Conservation (phyloP, 2,113 vertebrate genomes). For the Dromas ardeola region DNA sequence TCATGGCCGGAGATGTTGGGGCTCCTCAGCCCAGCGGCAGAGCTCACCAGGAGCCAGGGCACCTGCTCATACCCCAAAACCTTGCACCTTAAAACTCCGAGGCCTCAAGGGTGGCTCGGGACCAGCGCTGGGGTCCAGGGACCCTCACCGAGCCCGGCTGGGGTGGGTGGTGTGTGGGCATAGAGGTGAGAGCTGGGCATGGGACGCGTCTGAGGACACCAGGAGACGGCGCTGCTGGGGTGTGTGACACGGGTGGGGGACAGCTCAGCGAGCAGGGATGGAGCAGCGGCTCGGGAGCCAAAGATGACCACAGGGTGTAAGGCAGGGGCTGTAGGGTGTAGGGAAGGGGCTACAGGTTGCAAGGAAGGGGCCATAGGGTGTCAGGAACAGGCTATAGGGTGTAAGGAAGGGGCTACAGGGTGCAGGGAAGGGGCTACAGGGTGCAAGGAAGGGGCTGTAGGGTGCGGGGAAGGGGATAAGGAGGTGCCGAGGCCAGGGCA, state of each 20-base stretch:
- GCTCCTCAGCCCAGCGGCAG: no score
- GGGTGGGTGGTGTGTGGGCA: not conserved
- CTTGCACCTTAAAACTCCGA: not conserved
- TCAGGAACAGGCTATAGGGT: not conserved
- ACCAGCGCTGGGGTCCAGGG: not conserved
- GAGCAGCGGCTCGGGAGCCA: not conserved
- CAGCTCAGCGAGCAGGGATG: no score
- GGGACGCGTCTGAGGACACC: not conserved
- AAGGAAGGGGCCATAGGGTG: no score
- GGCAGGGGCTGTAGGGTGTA: no score
- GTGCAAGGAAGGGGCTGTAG: not conserved
- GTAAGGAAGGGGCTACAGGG: no score
- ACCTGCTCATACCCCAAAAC: not conserved
- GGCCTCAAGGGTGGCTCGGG: not conserved
- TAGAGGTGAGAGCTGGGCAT: no score
- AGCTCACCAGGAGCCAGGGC: not conserved
- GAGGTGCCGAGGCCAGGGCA: not conserved
- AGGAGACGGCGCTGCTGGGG: not conserved
- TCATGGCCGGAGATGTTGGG: rapidly evolving
- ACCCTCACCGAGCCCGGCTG: not conserved
- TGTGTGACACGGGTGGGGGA: not conserved
- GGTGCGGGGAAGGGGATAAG: not conserved
- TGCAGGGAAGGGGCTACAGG: no score
- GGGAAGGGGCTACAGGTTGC: not conserved
- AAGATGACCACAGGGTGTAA: no score